These are phyloP conservation scores for Gortyna flavago DNA, from an alignment of 2,888 invertebrate species.

Conservation along the genomic window DNA sequence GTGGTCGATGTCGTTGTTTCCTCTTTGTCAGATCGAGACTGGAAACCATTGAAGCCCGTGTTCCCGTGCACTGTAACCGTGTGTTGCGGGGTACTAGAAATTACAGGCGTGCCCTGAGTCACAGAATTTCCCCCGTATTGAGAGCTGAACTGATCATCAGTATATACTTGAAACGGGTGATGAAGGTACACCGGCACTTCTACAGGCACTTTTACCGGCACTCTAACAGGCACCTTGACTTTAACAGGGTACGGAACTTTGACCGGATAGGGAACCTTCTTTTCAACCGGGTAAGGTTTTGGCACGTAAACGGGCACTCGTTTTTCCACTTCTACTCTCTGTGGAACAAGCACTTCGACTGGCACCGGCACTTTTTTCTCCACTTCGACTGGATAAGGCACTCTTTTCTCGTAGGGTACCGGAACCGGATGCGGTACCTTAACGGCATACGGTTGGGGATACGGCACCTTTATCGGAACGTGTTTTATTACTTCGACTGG, in stretches of 20 bases:
- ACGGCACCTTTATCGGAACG: conserved; percentile 83
- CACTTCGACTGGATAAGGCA: conserved; percentile 85
- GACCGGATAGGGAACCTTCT: conserved; percentile 83
- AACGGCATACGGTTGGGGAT: conserved; percentile 88
- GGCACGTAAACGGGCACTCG: conserved; percentile 76
- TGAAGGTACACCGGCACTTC: conserved; percentile 81
- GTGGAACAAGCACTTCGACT: conserved; percentile 78
- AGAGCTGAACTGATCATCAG: conserved; percentile 62
- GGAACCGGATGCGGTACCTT: conserved; percentile 89
- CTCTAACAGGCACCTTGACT: conserved; percentile 77
- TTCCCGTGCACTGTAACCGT: conserved; percentile 80
- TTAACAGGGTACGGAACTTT: conserved; percentile 83
- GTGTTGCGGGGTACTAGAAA: conserved; percentile 66
- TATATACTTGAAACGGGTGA: conserved; percentile 74
- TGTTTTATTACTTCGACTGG: conserved; percentile 85
- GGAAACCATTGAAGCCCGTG: conserved; percentile 79
- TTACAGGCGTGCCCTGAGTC: conserved; percentile 38
- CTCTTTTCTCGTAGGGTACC: conserved; percentile 84
- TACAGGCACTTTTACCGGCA: conserved; percentile 76
- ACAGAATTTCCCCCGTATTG: conserved; percentile 36
- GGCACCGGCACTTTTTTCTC: conserved; percentile 86
- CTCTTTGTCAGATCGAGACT: conserved; percentile 78
- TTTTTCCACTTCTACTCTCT: conserved; percentile 74
- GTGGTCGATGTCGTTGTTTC: conserved; percentile 64
- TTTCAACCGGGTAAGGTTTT: conserved; percentile 81